Percentiles rank a stretch among this genome's conserved stretches.
These are phyloP conservation scores for Endotricha flammealis DNA, from an alignment of 2,888 invertebrate species.

Conservation along the genomic window DNA sequence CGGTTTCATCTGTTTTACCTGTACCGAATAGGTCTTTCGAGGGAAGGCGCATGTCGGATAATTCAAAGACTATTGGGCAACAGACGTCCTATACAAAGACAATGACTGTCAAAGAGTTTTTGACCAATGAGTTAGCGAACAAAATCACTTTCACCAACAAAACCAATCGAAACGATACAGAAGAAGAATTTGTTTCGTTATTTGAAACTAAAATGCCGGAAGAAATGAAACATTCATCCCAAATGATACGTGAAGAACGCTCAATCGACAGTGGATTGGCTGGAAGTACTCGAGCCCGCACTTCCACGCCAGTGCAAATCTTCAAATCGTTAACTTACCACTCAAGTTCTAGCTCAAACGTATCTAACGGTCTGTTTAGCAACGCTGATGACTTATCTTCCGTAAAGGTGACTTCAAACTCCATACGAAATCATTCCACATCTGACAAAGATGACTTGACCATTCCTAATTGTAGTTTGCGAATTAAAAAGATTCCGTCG, in stretches of 20 bases:
- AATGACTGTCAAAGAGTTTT: slow-evolving; percentile 72
- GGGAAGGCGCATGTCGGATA: slow-evolving; percentile 26
- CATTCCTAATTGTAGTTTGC: slow-evolving; percentile 68
- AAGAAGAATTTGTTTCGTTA: slow-evolving; percentile 58
- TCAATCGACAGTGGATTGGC: slow-evolving; percentile 43
- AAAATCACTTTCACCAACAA: slow-evolving; percentile 66
- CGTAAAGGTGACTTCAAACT: slow-evolving; percentile 69
- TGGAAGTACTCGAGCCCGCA: slow-evolving; percentile 60
- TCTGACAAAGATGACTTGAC: slow-evolving; percentile 69
- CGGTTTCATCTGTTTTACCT: slow-evolving; percentile 41
- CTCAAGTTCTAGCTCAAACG: slow-evolving; percentile 69
- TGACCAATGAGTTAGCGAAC: slow-evolving; percentile 59
- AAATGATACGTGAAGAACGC: slow-evolving; percentile 32
- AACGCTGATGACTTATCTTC: slow-evolving; percentile 77
- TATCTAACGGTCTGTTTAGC: slow-evolving; percentile 68
- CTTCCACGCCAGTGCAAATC: slow-evolving; percentile 78
- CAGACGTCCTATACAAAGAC: slow-evolving; percentile 56
- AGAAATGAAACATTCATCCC: slow-evolving; percentile 45
- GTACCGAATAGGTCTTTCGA: slow-evolving; percentile 29
- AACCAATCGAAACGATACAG: slow-evolving; percentile 42
- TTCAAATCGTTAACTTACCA: slow-evolving; percentile 63
- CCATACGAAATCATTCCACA: slow-evolving; percentile 61
- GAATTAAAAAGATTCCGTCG: slow-evolving; percentile 51
- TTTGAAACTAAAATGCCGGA: slow-evolving; percentile 68
- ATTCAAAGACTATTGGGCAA: slow-evolving; percentile 48